These are phyloP conservation scores for Haliaeetus leucogaster DNA, from an alignment of 2,113 vertebrate genomes.

Conservation along the genomic window DNA sequence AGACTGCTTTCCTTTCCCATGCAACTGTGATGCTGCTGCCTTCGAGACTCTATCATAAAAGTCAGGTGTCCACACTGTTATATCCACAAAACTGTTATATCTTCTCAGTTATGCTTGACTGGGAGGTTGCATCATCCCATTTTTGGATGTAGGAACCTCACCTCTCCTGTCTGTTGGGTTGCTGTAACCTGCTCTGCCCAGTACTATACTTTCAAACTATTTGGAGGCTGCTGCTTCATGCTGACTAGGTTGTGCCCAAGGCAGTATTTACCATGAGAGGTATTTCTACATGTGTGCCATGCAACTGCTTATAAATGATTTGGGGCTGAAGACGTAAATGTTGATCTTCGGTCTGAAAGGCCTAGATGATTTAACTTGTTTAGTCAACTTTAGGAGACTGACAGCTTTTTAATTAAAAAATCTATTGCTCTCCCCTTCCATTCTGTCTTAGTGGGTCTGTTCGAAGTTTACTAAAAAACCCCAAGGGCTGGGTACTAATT, in stretches of 20 bases:
- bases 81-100: neutral
- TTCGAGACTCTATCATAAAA: neutral
- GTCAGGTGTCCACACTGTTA: neutral
- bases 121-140: neutral
- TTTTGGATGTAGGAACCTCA: neutral
- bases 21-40: neutral
- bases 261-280: neutral
- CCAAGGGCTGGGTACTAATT: neutral
- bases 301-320: neutral
- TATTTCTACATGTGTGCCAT: neutral
- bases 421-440: neutral
- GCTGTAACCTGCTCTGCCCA: neutral
- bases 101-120: neutral
- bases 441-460: neutral
- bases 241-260: neutral
- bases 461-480: neutral
- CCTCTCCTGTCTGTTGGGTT: neutral
- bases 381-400: neutral
- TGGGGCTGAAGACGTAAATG: neutral
- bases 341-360: neutral
- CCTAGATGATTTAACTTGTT: neutral
- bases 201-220: neutral
- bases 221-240: neutral
- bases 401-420: neutral
- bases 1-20: neutral